Percentiles rank a stretch among this genome's conserved stretches.
Conservation (phyloP, 2,113 vertebrate genomes). For the Ophthalmolycus amberensis region DNA sequence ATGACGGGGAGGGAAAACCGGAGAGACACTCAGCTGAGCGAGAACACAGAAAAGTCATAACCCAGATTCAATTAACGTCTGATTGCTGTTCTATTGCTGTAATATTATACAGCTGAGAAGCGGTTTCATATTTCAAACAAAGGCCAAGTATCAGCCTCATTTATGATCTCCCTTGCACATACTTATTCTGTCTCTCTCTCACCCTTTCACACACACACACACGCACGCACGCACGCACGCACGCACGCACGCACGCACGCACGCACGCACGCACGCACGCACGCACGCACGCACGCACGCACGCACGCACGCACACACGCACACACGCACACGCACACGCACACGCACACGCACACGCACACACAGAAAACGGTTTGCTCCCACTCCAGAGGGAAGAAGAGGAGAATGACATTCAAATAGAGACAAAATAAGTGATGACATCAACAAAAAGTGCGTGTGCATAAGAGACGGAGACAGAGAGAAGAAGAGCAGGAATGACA, state of each 20-base stretch:
- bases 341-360: neutral
- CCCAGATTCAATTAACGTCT: conserved; percentile 80
- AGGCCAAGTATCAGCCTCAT: conserved; percentile 73
- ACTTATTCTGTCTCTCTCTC: conserved; percentile 8
- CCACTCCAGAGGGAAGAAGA: conserved; percentile 14
- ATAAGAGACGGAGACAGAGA: neutral
- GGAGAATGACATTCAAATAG: conserved; percentile 14
- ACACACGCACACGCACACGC: too few species aligned
- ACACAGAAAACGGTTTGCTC: conserved; percentile 2
- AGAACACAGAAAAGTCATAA: conserved; percentile 80
- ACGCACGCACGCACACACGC: too few species aligned
- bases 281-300: too few species aligned
- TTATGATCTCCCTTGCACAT: conserved; percentile 56
- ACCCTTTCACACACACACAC: neutral
- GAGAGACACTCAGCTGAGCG: conserved; percentile 67
- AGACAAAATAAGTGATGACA: conserved; percentile 35
- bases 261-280: too few species aligned
- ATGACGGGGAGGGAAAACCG: conserved; percentile 39
- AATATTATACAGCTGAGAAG: conserved; percentile 79
- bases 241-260: too few species aligned
- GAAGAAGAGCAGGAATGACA: conserved; percentile 28
- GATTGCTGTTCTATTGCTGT: conserved; percentile 79
- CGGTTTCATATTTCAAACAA: conserved; percentile 79
- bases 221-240: too few species aligned
- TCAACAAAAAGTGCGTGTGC: conserved; percentile 10